These are phyloP conservation scores for Rhyacichthys aspro DNA, from an alignment of 2,797 vertebrate species.

Conservation along the genomic window DNA sequence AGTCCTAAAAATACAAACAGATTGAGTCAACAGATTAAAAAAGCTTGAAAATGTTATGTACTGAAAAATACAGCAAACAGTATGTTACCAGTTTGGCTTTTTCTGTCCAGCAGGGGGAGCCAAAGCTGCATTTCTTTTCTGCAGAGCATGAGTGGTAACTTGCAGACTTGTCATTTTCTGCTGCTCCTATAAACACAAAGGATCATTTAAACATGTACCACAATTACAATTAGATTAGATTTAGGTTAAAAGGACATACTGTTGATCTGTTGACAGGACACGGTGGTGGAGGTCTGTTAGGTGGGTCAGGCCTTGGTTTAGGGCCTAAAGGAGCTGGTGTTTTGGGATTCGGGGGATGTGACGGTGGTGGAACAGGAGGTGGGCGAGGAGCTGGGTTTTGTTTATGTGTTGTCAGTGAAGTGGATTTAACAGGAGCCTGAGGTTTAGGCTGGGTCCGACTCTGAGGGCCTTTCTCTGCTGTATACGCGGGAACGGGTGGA, in stretches of 20 bases:
- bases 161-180: constrained; percentile 27
- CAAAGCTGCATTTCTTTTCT: constrained; percentile 58
- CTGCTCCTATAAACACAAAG: constrained; percentile 40
- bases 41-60: background rate
- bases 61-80: background rate
- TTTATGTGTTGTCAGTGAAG: constrained; percentile 4
- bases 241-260: constrained; percentile 66
- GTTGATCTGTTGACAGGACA: constrained; percentile 78
- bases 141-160: constrained; percentile 25
- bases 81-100: constrained; percentile 60
- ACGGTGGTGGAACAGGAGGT: constrained; percentile 40
- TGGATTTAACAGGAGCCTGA: constrained; percentile 25
- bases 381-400: constrained; percentile 42
- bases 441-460: constrained; percentile 49
- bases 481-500: constrained; percentile 65
- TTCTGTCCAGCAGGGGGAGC: constrained; percentile 74
- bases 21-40: background rate
- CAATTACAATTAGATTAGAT: background rate
- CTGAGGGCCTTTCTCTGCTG: constrained; percentile 8
- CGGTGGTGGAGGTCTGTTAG: constrained; percentile 88
- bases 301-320: constrained; percentile 77
- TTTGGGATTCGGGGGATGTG: constrained; percentile 39
- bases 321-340: constrained; percentile 18
- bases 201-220: background rate
- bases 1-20: constrained; percentile 53